A percentile compares a stretch with the other conserved stretches of the same genome.
Evolutionary conservation across 2,113 vertebrate species (phyloP).

Genomic region (Corythornis madagascariensis): DNA sequence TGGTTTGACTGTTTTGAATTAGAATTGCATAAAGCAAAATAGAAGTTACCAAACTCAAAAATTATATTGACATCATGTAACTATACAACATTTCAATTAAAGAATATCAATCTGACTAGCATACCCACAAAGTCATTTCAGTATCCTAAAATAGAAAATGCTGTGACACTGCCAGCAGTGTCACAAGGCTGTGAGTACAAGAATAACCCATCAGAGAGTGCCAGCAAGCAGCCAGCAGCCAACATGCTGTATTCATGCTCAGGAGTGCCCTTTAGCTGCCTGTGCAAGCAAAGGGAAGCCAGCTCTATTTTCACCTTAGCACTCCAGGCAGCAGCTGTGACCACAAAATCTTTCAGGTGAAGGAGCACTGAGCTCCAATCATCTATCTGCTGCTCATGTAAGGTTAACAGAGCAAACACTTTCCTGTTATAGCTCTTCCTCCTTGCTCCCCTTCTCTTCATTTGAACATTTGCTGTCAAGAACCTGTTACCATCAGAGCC

Average conservation of each 20-base stretch:
- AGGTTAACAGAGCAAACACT: not conserved
- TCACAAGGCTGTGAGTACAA: not conserved
- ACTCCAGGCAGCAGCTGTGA: not conserved
- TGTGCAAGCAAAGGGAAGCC: not conserved
- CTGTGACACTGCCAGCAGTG: not conserved
- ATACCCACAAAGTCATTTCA: not conserved
- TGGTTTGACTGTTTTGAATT: not conserved
- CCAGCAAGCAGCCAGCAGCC: not conserved
- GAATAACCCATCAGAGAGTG: not conserved
- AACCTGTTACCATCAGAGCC: not conserved
- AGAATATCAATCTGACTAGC: not conserved
- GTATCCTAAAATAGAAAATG: not conserved
- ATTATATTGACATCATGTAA: not conserved
- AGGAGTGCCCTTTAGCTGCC: not conserved
- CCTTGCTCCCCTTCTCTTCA: not conserved
- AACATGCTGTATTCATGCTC: rapidly evolving
- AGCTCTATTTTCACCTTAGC: not conserved
- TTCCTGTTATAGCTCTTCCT: not conserved
- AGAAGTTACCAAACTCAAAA: not conserved
- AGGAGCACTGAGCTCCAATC: not conserved
- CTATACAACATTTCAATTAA: not conserved
- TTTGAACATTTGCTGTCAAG: not conserved
- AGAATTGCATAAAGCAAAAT: not conserved
- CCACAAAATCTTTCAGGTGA: not conserved
- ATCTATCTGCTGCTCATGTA: not conserved